These are phyloP conservation scores for Palythoa grandis DNA, from an alignment of 92 coral and sea anemone genomes.

Conservation along the genomic window DNA sequence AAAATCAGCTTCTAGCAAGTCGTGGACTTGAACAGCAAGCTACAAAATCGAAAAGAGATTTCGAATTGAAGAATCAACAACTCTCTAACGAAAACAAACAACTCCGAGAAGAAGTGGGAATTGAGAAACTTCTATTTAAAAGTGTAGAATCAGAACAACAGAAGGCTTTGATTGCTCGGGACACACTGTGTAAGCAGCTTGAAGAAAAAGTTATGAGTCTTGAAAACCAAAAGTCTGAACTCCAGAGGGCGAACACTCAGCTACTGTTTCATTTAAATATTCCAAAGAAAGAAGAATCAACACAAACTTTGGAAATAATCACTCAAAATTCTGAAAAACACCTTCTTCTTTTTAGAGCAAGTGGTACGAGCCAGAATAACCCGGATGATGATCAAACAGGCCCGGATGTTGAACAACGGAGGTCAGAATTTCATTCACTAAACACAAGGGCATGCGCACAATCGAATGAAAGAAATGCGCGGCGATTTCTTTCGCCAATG, in stretches of 20 bases:
- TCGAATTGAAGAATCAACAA: not conserved
- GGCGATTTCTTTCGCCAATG: slow-evolving; percentile 10
- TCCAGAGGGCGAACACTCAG: not conserved
- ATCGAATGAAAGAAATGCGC: slow-evolving; percentile 8
- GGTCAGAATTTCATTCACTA: not conserved
- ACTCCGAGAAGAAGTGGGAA: not conserved
- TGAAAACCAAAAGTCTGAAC: not conserved
- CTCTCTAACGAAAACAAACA: not conserved
- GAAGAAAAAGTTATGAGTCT: not conserved
- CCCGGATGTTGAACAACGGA: not conserved
- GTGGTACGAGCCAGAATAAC: not conserved
- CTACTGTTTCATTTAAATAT: not conserved
- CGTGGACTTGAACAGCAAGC: slow-evolving; percentile 2
- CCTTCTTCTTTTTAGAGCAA: not conserved
- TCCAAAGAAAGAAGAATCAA: not conserved
- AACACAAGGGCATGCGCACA: not conserved
- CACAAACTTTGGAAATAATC: not conserved
- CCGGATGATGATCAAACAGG: not conserved
- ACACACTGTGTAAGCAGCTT: not conserved
- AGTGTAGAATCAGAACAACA: not conserved
- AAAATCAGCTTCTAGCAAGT: not conserved
- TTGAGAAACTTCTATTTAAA: not conserved
- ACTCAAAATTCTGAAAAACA: not conserved
- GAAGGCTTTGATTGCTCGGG: not conserved
- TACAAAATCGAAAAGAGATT: not conserved